Percentiles rank a stretch among this genome's conserved stretches.
Evolutionary conservation across 2,888 invertebrate species (phyloP).

Genomic region (Norana najaformis): DNA sequence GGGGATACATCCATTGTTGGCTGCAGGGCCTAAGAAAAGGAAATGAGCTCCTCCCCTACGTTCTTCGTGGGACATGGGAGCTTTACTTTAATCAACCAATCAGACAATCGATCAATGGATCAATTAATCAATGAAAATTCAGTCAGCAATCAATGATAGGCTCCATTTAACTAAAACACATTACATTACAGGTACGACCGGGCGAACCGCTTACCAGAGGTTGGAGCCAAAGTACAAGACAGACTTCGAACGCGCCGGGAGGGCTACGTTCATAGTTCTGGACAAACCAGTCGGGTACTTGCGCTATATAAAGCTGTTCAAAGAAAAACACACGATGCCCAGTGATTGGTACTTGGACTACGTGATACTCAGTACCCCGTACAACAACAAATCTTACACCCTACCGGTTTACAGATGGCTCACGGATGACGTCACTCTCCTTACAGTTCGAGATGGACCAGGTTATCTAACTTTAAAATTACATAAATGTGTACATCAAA

Average conservation of each 20-base stretch:
- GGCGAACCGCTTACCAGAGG: constrained; percentile 29
- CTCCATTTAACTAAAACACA: neutral
- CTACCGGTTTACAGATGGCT: constrained; percentile 38
- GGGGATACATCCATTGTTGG: no score
- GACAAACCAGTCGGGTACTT: constrained; percentile 38
- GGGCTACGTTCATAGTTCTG: constrained; percentile 29
- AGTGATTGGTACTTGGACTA: constrained; percentile 40
- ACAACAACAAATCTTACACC: constrained; percentile 41
- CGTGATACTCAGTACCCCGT: constrained; percentile 38
- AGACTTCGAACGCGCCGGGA: constrained; percentile 35
- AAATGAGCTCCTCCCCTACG: no score
- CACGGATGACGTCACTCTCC: constrained; percentile 24
- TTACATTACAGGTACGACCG: constrained; percentile 28
- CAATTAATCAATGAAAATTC: no score
- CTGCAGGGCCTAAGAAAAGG: no score
- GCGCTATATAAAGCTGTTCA: constrained; percentile 36
- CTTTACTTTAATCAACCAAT: no score
- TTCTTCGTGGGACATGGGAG: no score
- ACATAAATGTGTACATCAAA: neutral
- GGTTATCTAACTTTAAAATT: constrained; percentile 28
- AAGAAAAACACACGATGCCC: constrained; percentile 26
- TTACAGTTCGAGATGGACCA: constrained; percentile 36
- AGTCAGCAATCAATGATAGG: neutral
- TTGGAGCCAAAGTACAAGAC: constrained; percentile 31
- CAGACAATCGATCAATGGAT: neutral